Evolutionary conservation across 2,888 invertebrate species (phyloP), one percentile per base, ranked within the genome.

Genomic region (Arrhopalites spinosus): DNA sequence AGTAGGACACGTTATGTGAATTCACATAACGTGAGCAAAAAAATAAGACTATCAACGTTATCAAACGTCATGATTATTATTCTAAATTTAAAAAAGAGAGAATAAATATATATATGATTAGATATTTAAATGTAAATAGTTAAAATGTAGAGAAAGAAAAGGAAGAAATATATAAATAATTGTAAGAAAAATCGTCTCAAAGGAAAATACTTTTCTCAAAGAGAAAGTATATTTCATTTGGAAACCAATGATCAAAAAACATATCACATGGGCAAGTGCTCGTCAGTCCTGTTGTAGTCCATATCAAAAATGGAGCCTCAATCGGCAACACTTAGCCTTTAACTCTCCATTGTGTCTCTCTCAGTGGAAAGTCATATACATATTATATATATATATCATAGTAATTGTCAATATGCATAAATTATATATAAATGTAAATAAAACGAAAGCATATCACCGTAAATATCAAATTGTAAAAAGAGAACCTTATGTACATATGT

Each of bases 251-350:
- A 64, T 64, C 73, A 69, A 63, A 73, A 73, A 64, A 73, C 73
- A 73, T 73, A 73, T 73, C 73, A 73, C 20, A 47, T n/a, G 29
- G 71, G 73, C 73, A 64, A 73, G 73, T 73, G 64, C 45, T 56
- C 25, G 30, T 67, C 45, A 27, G 64, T 64, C 73, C 73, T 71
- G 30, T 69, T 45, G 73, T 73, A 15, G 45, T 20, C 50, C 20
- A 50, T 20, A 50, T 59, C 13, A 36, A 25, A 27, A 25, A 59
- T 13, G 27, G 27, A 59, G 11, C n/a, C 15, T 11, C 50, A 20
- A 5, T 5, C 13, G 25, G 25, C 23, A 59, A 23, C 59, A 59
- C 59, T 59, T 59, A 7, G 59, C 59, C 59, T 59, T 59, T 59
- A 5, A 20, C 27, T 27, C 25, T 25, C 5, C 59, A 59, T 23